These are phyloP conservation scores for Prunella himalayana DNA, from an alignment of 2,113 vertebrate species.

Conservation along the genomic window DNA sequence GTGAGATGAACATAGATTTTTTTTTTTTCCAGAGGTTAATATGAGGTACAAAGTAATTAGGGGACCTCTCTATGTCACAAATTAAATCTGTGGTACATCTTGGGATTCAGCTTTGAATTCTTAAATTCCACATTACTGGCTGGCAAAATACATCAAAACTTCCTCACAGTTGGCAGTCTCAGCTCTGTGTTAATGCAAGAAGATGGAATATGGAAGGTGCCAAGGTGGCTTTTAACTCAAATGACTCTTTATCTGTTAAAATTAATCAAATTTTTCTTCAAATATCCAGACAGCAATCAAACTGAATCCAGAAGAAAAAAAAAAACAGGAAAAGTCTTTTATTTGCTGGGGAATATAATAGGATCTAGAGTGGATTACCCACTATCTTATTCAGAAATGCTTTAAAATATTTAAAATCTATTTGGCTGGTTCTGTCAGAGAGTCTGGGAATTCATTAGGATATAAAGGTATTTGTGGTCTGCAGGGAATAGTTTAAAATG, in stretches of 20 bases:
- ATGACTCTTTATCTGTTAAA: neutral
- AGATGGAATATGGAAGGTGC: neutral
- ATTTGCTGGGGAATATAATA: neutral
- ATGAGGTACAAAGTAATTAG: neutral
- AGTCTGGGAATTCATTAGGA: slow-evolving; percentile 5
- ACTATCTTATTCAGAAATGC: neutral
- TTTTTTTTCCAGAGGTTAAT: neutral
- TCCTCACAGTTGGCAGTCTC: neutral
- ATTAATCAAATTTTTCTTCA: neutral
- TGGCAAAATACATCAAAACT: neutral
- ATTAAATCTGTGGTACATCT: neutral
- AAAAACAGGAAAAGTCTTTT: neutral
- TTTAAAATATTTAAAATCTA: slow-evolving; percentile 46
- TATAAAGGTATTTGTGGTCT: slow-evolving; percentile 12
- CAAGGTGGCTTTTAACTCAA: neutral
- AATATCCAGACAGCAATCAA: neutral
- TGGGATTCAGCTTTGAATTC: neutral
- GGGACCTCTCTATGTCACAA: neutral
- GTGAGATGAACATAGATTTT: neutral
- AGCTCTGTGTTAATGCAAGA: neutral
- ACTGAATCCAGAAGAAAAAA: neutral
- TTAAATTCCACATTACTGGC: neutral
- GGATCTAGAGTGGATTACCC: neutral
- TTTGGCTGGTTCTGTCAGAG: neutral
- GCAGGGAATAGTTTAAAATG: slow-evolving; percentile 13